These are phyloP conservation scores for Kryphioiulus occultus DNA, from an alignment of 2,888 invertebrate genomes.

Conservation along the genomic window DNA sequence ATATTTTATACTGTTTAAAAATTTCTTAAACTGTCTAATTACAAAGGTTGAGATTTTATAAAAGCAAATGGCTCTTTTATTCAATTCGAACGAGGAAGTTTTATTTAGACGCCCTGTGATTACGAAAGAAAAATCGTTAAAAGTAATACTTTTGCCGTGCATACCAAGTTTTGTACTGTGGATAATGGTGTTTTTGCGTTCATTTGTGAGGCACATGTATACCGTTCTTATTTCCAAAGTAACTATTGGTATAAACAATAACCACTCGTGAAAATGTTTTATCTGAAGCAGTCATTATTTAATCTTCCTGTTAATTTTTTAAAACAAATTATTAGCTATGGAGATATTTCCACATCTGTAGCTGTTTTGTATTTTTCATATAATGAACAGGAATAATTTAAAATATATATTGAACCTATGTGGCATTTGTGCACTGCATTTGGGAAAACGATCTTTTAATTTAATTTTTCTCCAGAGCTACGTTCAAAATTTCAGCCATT, in stretches of 20 bases:
- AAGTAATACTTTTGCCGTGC: background rate
- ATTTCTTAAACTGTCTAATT: background rate
- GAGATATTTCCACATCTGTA: no score
- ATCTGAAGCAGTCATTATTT: no score
- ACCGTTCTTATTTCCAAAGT: background rate
- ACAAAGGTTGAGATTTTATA: background rate
- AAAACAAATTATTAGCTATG: no score
- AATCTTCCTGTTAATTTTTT: no score
- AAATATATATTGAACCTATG: no score
- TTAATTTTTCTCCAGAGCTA: no score
- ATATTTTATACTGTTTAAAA: constrained; percentile 34
- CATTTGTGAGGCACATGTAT: background rate
- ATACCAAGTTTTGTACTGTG: background rate
- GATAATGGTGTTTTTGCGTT: background rate
- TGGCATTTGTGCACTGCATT: no score
- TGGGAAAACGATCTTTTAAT: no score
- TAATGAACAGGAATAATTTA: no score
- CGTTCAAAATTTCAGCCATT: background rate
- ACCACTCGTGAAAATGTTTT: no score
- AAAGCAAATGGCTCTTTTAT: background rate
- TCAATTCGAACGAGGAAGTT: background rate
- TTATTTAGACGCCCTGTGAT: background rate
- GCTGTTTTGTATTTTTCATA: no score
- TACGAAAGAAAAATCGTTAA: background rate
- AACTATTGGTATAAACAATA: background rate